Evolutionary conservation across 1,140 invertebrate genomes (phyloP), one percentile per base, ranked within the genome.

Genomic region (Conopomorpha cramerella): DNA sequence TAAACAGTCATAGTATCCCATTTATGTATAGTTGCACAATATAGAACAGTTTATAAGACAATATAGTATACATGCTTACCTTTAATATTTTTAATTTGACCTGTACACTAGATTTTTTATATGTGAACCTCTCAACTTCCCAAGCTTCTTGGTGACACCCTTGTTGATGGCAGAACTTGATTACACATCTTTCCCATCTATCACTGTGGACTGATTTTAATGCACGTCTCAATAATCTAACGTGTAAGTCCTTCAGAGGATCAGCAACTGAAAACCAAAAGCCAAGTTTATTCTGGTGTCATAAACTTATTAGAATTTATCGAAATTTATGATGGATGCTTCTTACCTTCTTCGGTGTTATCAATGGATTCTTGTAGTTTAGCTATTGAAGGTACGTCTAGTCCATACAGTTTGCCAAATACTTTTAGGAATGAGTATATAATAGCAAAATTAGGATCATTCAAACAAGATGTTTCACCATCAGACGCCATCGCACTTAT

Each of bases 101-200:
- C 53, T 85, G 82, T 27, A 93, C 77, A 50, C 90, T 90, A 43
- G 92, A 86, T 78, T 96, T 93, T 62, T 93, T 93, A 70, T 96
- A 99, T 23, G 95, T 95, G 84, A 95, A 95, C 43, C 92, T 82
- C 73, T 98, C 96, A 30, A 98, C 81, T 80, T 98, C 94, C 94
- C 94, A 97, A 38, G 90, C 94, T 84, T 98, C 95, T 57, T 94
- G 89, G 44, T 88, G 84, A 16, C 79, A 68, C 28, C 87, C 90
- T 62, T 93, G 95, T 23, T 86, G 85, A 57, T 95, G 89, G 77
- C 92, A 93, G 78, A 96, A 95, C 78, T 95, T 96, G 31, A 92
- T 86, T 38, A 98, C 65, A 38, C 86, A 85, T 56, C 84, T 86
- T 66, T 98, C 94, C 95, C 95, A 98, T 77, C 89, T 88, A 49